Base-by-base conservation (phyloP, 2,888 invertebrate genomes). In the Sicus ferrugineus region DNA sequence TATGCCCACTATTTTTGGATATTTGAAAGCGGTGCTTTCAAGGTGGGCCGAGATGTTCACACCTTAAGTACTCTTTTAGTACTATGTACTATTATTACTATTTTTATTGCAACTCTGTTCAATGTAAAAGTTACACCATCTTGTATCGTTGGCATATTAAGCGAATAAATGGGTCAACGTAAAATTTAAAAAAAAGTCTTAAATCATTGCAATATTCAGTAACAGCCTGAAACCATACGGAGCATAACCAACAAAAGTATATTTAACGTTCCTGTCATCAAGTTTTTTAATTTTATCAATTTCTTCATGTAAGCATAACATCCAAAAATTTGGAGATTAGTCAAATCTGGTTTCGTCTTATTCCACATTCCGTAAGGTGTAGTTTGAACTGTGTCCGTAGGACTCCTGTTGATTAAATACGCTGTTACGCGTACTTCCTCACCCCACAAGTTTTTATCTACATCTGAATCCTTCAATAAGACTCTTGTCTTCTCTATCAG, bases 281-380 rank as follows among this genome's bases (percentile, higher is more conserved):
- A 59, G 3, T 34, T 58, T 58, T 65, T 59, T 58, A 52, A 16
- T 23, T 30, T 14, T 58, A 59, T 48, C 9, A 58, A 64, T 26
- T 54, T 34, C 11, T 65, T 23, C 34, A 64, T 38, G 48, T 64
- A 58, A 3, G 69, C 69, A 7, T 16, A n/a, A 30, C 64, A 69
- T 34, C 69, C 56, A 59, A 69, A 69, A 38, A 69, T 48, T 69
- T 23, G 46, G 7, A 69, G 16, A n/a, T 59, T 31, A 14, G 50
- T 16, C 23, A 69, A 34, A 50, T 59, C 50, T 9, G 69, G 69
- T 42, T 69, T 65, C 26, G 21, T n/a, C 28, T 38, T 42, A 48
- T 28, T 62, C 68, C 68, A 69, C 23, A 69, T 21, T 56, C 63
- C 64, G n/a, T 56, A 19, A 28, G 58, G 46, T 19, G 67, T 67